phyloP scores from a whole-genome alignment of 2,888 invertebrate species.

The Ypsolopha sequella region DNA sequence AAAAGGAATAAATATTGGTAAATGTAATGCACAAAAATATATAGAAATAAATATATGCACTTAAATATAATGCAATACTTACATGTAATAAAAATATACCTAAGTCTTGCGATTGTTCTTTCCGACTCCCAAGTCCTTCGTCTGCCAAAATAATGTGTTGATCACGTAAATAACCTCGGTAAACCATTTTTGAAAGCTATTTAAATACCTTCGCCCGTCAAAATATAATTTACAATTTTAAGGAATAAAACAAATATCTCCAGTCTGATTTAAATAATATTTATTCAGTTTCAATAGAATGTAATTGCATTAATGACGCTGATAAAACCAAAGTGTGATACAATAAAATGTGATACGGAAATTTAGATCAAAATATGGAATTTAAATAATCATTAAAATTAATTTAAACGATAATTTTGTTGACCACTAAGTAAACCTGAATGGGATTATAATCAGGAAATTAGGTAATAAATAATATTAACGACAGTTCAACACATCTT shows the following conservation, averaged over 20 bases:
- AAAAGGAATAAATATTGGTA: too few species aligned
- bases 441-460: constrained; percentile 16
- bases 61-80: too few species aligned
- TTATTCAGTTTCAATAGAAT: constrained; percentile 53
- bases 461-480: constrained; percentile 14
- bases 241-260: neutral
- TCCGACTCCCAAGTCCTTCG: too few species aligned
- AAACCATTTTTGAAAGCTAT: too few species aligned
- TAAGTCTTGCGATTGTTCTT: too few species aligned
- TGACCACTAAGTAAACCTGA: neutral
- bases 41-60: too few species aligned
- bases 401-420: neutral
- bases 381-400: constrained; percentile 12
- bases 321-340: constrained; percentile 28
- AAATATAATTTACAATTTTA: neutral
- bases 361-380: constrained; percentile 32
- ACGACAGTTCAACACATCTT: constrained; percentile 8
- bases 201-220: too few species aligned
- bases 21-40: too few species aligned
- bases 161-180: too few species aligned
- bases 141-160: too few species aligned
- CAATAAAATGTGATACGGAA: constrained; percentile 28
- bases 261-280: constrained; percentile 45
- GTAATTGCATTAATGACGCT: constrained; percentile 48
- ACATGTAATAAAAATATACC: too few species aligned